Evolutionary conservation across 2,888 invertebrate genomes (phyloP).

Genomic region (Metopia argyrocephala): DNA sequence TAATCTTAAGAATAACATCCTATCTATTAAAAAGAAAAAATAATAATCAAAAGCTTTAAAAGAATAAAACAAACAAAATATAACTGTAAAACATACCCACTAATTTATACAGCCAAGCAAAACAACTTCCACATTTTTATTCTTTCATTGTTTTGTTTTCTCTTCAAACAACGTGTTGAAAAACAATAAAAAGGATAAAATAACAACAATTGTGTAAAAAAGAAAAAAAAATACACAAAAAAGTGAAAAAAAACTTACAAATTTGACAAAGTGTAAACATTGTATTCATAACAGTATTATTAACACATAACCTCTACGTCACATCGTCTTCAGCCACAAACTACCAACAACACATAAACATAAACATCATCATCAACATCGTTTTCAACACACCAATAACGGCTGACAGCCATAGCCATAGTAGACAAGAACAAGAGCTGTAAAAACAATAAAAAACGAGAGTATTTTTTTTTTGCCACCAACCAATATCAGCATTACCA

Average conservation of each 20-base stretch:
- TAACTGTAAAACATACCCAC: not conserved
- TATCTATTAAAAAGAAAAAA: conserved; percentile 53
- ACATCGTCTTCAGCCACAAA: conserved; percentile 55
- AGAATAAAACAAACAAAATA: not conserved
- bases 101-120: not conserved
- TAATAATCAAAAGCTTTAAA: conserved; percentile 24
- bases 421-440: conserved; percentile 26
- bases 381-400: conserved; percentile 2
- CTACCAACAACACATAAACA: conserved; percentile 16
- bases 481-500: conserved; percentile 39
- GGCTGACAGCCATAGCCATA: conserved; percentile 36
- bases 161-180: conserved; percentile 40
- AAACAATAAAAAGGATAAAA: conserved; percentile 43
- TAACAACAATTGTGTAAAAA: conserved; percentile 1
- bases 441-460: conserved; percentile 49
- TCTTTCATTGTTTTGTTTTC: conserved; percentile 13
- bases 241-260: conserved; percentile 53
- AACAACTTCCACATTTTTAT: conserved; percentile 30
- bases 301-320: conserved; percentile 66
- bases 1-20: conserved; percentile 44
- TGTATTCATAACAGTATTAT: conserved; percentile 68
- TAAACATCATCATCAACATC: conserved; percentile 25
- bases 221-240: conserved; percentile 27
- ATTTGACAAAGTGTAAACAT: conserved; percentile 65
- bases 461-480: conserved; percentile 44